Base-by-base conservation (phyloP, 2,113 vertebrate species). In the Brachyhypopomus occidentalis region DNA sequence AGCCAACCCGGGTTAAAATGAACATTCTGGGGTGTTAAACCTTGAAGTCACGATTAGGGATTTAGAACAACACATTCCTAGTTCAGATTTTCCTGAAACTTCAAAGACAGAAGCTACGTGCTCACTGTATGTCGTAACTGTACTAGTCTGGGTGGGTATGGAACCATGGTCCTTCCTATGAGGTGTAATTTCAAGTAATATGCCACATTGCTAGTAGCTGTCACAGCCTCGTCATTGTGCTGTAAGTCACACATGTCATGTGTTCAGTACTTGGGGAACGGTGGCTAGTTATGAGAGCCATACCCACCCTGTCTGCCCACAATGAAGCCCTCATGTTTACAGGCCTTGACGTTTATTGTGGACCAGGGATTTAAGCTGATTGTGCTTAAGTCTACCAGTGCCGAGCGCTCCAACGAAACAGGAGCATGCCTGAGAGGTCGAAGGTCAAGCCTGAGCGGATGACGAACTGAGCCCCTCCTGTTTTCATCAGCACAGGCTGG, bases 401-500 rank as follows among this genome's bases (percentile, higher is more conserved):
- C 16, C 34, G 25, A 66, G 30, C 34, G 14, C 30, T 38, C 34
- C 5, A 6, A 16, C 5, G 7, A 20, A 69, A 59, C 67, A 25
- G 2, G 45, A 20, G 48, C 55, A 4, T 55, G 30, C 64, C 52
- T 52, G 48, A 4, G 16, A 79, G 62, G 34, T 41, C 56, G 56
- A 75, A 25, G 22, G 48, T 75, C 60, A 52, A 63, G 34, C 17
- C 58, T 11, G 64, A 20, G 16, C 34, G 9, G 38, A 27, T 27
- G 56, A 74, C 59, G 36, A 75, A 70, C 55, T 41, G 70, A 25
- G 72, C 17, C 60, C 45, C 71, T 75, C 23, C 30, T 70, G 34
- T 73, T 80, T 64, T 71, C 52, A 75, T 80, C 73, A 67, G 20
- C 17, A 67, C 45, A 60, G 67, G 63, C 67, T 66, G 22, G 56